Base-by-base conservation (phyloP, 2,113 vertebrate genomes). In the Pitta sordida region DNA sequence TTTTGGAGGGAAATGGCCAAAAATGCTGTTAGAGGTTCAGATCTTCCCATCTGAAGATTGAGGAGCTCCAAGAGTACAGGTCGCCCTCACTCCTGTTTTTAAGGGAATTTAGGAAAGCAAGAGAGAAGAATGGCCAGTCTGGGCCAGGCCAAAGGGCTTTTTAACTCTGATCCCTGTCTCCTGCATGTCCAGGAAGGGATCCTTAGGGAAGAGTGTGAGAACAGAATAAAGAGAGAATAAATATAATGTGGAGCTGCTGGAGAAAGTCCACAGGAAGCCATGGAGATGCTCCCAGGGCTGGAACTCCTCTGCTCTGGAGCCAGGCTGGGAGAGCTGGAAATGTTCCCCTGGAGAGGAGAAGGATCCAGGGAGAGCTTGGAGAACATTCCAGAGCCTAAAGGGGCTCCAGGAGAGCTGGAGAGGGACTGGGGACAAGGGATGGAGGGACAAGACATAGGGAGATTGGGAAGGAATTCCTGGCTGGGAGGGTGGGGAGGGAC, bases 31-130 rank as follows among this genome's bases (percentile, higher is more conserved):
- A 39, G 59, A 15, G 4, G 36, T n/a, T 62, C 56, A 55, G 23
- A 26, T 9, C 10, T 83, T 59, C 2, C 8, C 36, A 5, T 4
- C 5, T 27, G 36, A 37, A 65, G 22, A 14, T 0, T 19, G 11
- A 67, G 37, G 19, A 69, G 5, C 16, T 30, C 18, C 19, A 13
- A 62, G 49, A 60, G n/a, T 0, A 22, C 20, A 27, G 10, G 15
- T 26, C 4, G 0, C 5, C 1, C 30, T 43, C 12, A 6, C 2
- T 64, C 13, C 29, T 30, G 6, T 7, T 46, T 75, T 83, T n/a
- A 52, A 39, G 34, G n/a, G 55, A 76, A 52, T 24, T 27, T 15
- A 36, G 41, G n/a, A 32, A 34, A 56, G 2, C 11, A 34, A 7
- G 8, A 26, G 37, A 46, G 34, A 17, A 53, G 12, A 59, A 86